A percentile compares a stretch with the other conserved stretches of the same genome.
Conservation (phyloP, 2,113 vertebrate genomes). For the Sander lucioperca region DNA sequence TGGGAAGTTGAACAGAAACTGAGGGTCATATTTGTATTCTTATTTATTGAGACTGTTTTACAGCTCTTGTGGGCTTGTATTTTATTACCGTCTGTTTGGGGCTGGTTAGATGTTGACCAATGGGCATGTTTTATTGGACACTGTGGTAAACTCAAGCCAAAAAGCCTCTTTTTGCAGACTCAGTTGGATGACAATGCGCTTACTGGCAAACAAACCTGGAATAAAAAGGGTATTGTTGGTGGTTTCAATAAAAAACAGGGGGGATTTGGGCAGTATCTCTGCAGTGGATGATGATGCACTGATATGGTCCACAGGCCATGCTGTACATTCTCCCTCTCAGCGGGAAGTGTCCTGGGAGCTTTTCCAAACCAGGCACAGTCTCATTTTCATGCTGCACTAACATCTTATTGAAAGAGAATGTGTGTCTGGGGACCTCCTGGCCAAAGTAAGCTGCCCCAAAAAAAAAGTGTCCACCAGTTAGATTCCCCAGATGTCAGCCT, state of each 20-base stretch:
- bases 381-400: conserved; percentile 33
- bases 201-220: conserved; percentile 4
- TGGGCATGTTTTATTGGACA: conserved; percentile 59
- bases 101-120: conserved; percentile 52
- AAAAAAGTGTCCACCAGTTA: conserved; percentile 4
- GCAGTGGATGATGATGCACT: not conserved
- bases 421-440: conserved; percentile 7
- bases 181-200: conserved; percentile 19
- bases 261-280: not conserved
- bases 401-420: conserved; percentile 50
- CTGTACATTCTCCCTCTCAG: conserved; percentile 16
- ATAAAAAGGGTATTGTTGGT: not conserved
- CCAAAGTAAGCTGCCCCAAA: not conserved
- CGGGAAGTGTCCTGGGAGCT: conserved; percentile 31
- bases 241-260: not conserved
- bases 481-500: conserved; percentile 25
- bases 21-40: conserved; percentile 55
- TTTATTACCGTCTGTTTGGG: conserved; percentile 67
- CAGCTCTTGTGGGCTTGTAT: conserved; percentile 57
- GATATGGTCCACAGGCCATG: conserved; percentile 20
- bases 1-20: conserved; percentile 57
- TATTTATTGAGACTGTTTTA: conserved; percentile 61
- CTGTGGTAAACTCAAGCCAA: conserved; percentile 26
- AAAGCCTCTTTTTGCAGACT: conserved; percentile 32
- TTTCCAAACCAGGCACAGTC: conserved; percentile 25